Evolutionary conservation across 2,113 vertebrate genomes (phyloP), one percentile per base, ranked within the genome.

Genomic region (Euleptes europaea): DNA sequence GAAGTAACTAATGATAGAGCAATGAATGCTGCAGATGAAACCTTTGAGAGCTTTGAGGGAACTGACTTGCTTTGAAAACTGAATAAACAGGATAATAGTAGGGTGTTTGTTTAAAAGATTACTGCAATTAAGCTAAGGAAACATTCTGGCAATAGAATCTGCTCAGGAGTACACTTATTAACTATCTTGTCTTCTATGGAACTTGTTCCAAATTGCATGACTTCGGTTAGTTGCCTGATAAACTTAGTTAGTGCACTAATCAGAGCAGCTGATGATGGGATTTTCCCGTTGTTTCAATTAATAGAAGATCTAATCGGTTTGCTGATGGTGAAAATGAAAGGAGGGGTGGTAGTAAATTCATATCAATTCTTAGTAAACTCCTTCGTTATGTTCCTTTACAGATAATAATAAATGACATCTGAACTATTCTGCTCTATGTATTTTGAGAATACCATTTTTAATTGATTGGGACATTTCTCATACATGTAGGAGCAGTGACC

Each of bases 1-100:
- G 69, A 76, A 75, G 11, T 79, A 87, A 71, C 70, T 92, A 83
- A 88, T 86, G 82, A 89, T 74, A n/a, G 86, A 88, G 65, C 82
- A 26, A 15, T 65, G 23, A 88, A 54, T 40, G 21, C 65, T 82
- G 26, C 69, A 47, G 63, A 66, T 79, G 8, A 78, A 86, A 23
- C 35, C 63, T 19, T 13, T 60, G 11, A 1, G 0, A 66, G 0
- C 31, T 38, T 49, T 92, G 88, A 78, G 82, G 88, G 79, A 91
- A 93, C 28, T 33, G 17, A 70, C n/a, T 0, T 89, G 33, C 72
- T 82, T 87, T 85, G 84, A 79, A 88, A 44, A 67, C 31, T 38
- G 33, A 67, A 42, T 15, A 14, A 60, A 89, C 2, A 17, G 79
- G 83, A 82, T 67, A 66, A 63, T 6, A 67, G 17, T 40, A 70